phyloP scores from a whole-genome alignment of 2,888 invertebrate species.

The Acleris literana region DNA sequence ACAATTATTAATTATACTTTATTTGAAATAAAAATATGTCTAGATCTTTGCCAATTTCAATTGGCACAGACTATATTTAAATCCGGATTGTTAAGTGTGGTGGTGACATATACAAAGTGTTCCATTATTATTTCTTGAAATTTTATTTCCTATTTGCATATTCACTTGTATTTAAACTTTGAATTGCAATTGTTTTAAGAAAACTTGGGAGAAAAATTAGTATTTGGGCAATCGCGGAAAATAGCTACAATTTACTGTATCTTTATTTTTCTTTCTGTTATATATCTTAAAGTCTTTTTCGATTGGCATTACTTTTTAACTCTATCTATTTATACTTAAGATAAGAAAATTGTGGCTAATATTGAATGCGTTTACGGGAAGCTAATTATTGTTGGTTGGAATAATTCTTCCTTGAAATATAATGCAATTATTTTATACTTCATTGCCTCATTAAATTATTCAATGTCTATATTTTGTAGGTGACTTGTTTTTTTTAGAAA shows the following conservation, averaged over 20 bases:
- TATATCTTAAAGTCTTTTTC: too few species aligned
- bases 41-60: too few species aligned
- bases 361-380: constrained; percentile 32
- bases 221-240: too few species aligned
- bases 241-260: constrained; percentile 7
- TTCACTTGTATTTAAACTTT: background rate
- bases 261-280: background rate
- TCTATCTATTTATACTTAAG: background rate
- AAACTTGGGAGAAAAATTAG: background rate
- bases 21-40: too few species aligned
- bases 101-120: too few species aligned
- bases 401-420: constrained; percentile 48
- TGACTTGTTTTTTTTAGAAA: constrained; percentile 34
- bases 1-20: too few species aligned
- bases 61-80: too few species aligned
- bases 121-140: background rate
- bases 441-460: background rate
- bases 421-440: background rate
- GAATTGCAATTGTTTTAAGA: background rate
- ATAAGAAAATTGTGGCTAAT: constrained; percentile 5
- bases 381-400: constrained; percentile 59
- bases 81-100: too few species aligned
- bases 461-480: background rate
- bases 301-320: background rate
- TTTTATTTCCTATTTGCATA: background rate